Evolutionary conservation across 2,797 vertebrate species (phyloP), one percentile per base, ranked within the genome.

Genomic region (Serranus cabrilla): DNA sequence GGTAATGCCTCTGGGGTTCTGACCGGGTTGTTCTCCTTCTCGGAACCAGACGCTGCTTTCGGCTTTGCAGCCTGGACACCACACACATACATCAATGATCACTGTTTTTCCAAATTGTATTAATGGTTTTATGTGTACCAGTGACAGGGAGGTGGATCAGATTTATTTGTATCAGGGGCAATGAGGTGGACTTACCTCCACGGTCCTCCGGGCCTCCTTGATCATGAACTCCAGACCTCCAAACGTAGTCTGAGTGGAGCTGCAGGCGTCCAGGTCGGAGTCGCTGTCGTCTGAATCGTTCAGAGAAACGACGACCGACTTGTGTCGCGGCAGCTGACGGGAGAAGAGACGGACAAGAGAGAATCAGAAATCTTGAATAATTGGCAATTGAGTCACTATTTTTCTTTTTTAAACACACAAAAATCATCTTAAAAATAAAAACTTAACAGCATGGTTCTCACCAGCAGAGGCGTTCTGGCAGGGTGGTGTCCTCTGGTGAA

Each of bases 181-280:
- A 7, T 34, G 12, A 51, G 13, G 23, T 52, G 50, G 50, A 23
- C 58, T 60, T 16, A 99, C 98, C 96, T 99, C 98, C 20, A 96
- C 98, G 0, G 96, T 98, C 90, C 98, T 94, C 68, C 98, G 94
- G 71, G 98, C 98, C 91, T 99, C 98, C 92, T 97, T 98, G 87
- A 99, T 99, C 98, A 99, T 99, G 68, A 96, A 98, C 91, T 99
- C 98, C 80, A 99, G 93, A 20, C 98, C 97, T 81, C 98, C 98
- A 49, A 99, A 98, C 23, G 96, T 95, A 20, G 83, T 85, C 51
- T 91, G 95, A 0, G 93, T 81, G 11, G 96, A 93, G 76, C 95
- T 93, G 83, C 94, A 87, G 5, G 94, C 78, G 2, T 99, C 98
- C 76, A 89, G 72, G 72, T 99, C 98, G 0, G 98, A 99, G 85